A percentile compares a stretch with the other conserved stretches of the same genome.
Evolutionary conservation across 2,888 invertebrate species (phyloP).

Genomic region (Luperina nickerlii): DNA sequence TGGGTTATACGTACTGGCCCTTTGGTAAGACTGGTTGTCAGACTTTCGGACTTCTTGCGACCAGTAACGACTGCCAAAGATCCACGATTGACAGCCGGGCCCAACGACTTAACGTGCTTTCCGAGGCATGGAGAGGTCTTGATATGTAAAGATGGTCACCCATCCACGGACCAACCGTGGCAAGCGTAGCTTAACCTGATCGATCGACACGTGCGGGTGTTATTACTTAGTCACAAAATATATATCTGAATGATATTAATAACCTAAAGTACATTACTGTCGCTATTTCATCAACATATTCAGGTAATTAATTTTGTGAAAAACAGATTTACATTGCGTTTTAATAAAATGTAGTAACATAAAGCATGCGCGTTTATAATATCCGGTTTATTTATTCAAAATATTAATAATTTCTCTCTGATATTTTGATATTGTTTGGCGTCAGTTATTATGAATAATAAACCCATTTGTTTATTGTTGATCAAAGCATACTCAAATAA

Average conservation of each 20-base stretch:
- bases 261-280: background rate
- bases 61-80: too few species aligned
- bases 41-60: too few species aligned
- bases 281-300: background rate
- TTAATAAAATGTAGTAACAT: slow-evolving; percentile 3
- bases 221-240: too few species aligned
- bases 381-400: slow-evolving; percentile 22
- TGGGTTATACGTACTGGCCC: too few species aligned
- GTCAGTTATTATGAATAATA: slow-evolving; percentile 37
- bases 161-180: too few species aligned
- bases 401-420: slow-evolving; percentile 28
- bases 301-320: background rate
- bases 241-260: background rate
- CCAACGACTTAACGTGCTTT: too few species aligned
- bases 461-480: slow-evolving; percentile 20
- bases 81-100: too few species aligned
- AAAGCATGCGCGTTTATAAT: background rate
- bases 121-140: too few species aligned
- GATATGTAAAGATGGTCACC: too few species aligned
- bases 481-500: background rate
- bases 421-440: slow-evolving; percentile 40
- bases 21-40: too few species aligned
- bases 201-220: too few species aligned
- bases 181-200: too few species aligned
- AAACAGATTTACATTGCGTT: slow-evolving; percentile 3